Base-by-base conservation (phyloP, 2,113 vertebrate species). In the Solea senegalensis region DNA sequence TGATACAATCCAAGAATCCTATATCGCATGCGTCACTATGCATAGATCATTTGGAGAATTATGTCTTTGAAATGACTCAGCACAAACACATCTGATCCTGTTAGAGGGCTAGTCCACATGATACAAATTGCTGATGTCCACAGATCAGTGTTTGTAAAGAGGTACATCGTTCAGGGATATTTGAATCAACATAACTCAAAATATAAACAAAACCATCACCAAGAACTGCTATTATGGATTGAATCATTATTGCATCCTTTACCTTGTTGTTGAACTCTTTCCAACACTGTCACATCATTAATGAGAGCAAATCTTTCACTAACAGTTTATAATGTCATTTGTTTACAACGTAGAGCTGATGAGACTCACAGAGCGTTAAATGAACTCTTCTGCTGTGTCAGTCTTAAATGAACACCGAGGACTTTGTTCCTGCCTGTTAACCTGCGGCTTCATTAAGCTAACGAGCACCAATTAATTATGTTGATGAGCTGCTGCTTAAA, bases 391-490 rank as follows among this genome's bases (percentile, higher is more conserved):
- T 14, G 59, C 49, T 57, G 72, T 0, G 12, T 56, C 50, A 60
- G 43, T 51, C 28, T 55, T 65, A 55, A 74, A 65, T 39, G 73
- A 75, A 57, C 70, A 63, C 59, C 3, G 45, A 70, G 66, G 65
- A 70, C 60, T 78, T 61, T 52, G 7, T 65, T 71, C 49, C 78
- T 69, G 67, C 68, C 65, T 64, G 72, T 62, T 86, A 69, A 80
- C 64, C 71, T 78, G 56, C 78, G 69, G 81, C 69, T 65, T 81
- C 76, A 88, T 81, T 82, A 86, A 66, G 76, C 83, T 86, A 86
- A 86, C 3, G 55, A 84, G 76, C 52, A 0, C 40, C 83, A 81
- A 82, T 87, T 84, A 76, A 79, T 89, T 84, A 81, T 79, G 83
- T 72, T 86, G 81, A 88, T 79, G 59, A 82, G 26, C 61, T 62